Base-by-base conservation (phyloP, 2,113 vertebrate genomes). In the Dasyurus viverrinus region DNA sequence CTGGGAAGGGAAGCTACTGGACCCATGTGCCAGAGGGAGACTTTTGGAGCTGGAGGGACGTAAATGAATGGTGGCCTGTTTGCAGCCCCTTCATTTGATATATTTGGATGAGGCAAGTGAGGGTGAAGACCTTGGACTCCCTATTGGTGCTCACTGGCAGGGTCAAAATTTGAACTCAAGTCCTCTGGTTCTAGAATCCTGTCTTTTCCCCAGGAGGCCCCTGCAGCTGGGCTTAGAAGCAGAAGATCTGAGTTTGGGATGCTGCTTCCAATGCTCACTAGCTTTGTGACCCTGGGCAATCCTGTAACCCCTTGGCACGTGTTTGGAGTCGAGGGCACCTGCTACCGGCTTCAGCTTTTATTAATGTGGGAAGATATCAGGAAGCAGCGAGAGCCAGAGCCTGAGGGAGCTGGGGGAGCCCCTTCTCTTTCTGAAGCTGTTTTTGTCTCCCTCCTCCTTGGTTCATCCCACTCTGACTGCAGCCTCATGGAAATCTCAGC, bases 281-380 rank as follows among this genome's bases (percentile, higher is more conserved):
- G 68, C 16, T 23, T 84, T 42, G 68, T 84, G 68, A 42, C 68
- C 68, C 68, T 8, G 19, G 19, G 19, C 68, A 84, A 84, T 84
- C 68, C 22, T 5, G 23, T 84, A 42, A 84, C n/a, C 14, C 19
- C 19, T 7, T 8, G 16, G 7, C 42, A 16, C 2, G 0, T 42
- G 68, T 84, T 8, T 84, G n/a, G 19, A 19, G 68, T 84, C 0
- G 6, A 42, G n/a, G 68, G 68, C 5, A n/a, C 36, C 8, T 7
- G 42, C 68, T 84, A 1, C 19, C 2, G 36, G n/a, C 16, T 84
- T 42, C 0, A 8, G 19, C 8, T 42, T 42, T 84, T n/a, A 42
- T 84, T 22, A 22, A 42, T 42, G 55, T 53, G 52, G 36, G 89
- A 94, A 92, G n/a, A 3, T 9, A 23, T 96, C 91, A 94, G 94